phyloP scores from a whole-genome alignment of 2,888 invertebrate genomes.

The Thelaira solivaga region DNA sequence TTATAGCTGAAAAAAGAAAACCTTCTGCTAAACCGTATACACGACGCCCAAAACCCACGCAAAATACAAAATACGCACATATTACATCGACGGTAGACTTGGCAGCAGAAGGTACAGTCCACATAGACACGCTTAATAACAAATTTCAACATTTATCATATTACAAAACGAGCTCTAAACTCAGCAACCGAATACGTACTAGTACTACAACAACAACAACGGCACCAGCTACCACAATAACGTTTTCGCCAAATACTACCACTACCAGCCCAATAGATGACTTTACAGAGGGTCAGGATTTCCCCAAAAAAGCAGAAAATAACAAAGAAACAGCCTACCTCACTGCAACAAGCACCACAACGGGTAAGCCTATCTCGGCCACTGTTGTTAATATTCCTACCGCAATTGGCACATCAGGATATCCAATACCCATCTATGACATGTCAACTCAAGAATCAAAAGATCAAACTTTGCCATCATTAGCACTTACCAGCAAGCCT shows the following conservation, averaged over 20 bases:
- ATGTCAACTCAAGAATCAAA: slow-evolving; percentile 34
- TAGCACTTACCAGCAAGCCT: slow-evolving; percentile 57
- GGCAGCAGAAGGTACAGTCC: slow-evolving; percentile 50
- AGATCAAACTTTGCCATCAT: slow-evolving; percentile 63
- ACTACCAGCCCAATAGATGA: slow-evolving; percentile 22
- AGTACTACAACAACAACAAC: slow-evolving; percentile 55
- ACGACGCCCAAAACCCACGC: slow-evolving; percentile 34
- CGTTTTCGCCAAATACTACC: slow-evolving; percentile 54
- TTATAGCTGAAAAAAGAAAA: slow-evolving; percentile 53
- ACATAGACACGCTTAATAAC: slow-evolving; percentile 32
- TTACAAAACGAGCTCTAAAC: slow-evolving; percentile 45
- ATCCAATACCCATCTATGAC: slow-evolving; percentile 69
- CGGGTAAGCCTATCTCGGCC: slow-evolving; percentile 30
- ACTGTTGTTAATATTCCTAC: slow-evolving; percentile 46
- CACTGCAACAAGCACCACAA: slow-evolving; percentile 46
- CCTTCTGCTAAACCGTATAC: slow-evolving; percentile 50
- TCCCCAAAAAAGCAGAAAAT: slow-evolving; percentile 31
- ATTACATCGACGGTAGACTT: slow-evolving; percentile 18
- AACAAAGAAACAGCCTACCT: slow-evolving; percentile 3
- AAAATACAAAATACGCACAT: slow-evolving; percentile 16
- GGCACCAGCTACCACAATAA: slow-evolving; percentile 50
- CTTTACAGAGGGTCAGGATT: slow-evolving; percentile 41
- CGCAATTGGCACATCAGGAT: slow-evolving; percentile 64
- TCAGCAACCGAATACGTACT: slow-evolving; percentile 54
- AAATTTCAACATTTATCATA: slow-evolving; percentile 40